Evolutionary conservation across 2,113 vertebrate genomes (phyloP), one percentile per base, ranked within the genome.

Genomic region (Lophotis ruficrista): DNA sequence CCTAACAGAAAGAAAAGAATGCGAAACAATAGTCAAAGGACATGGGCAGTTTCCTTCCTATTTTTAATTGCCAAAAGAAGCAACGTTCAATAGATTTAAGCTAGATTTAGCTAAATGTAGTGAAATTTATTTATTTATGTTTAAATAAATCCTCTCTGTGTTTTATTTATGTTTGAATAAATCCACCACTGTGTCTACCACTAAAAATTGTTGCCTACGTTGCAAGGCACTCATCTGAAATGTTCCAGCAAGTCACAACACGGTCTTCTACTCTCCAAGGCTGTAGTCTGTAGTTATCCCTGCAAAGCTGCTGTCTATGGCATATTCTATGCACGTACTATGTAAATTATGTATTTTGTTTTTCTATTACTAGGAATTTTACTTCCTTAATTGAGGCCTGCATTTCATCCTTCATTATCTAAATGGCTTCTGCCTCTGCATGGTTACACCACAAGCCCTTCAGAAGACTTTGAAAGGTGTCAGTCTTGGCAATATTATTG

Each of bases 271-370:
- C n/a, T 87, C 37, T 79, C 35, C 25, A 53, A 83, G 20, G 9
- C 48, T 79, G 28, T 53, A 57, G 27, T 53, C 47, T 77, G 7
- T 14, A 61, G 45, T 48, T 83, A 69, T 64, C 38, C 14, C 57
- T 61, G 54, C 12, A 71, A 24, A 80, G 25, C 50, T 83, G 23
- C 14, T 68, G 33, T 22, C n/a, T 84, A 14, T 48, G 82, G 22
- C 37, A 14, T 54, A 71, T 70, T 71, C 53, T 76, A 76, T 0
- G 3, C 57, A 73, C 10, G 47, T 53, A 35, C 17, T 83, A 47
- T 85, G 48, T 70, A 85, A 91, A 91, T 91, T 24, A 87, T 17
- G 21, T 43, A 64, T 84, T 96, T 75, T 76, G 77, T 28, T 94
- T 82, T 81, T 87, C 48, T 64, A 8, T 79, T 79, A 56, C 61